These are phyloP conservation scores for Halichoeres trimaculatus DNA, from an alignment of 2,113 vertebrate genomes.

Conservation along the genomic window DNA sequence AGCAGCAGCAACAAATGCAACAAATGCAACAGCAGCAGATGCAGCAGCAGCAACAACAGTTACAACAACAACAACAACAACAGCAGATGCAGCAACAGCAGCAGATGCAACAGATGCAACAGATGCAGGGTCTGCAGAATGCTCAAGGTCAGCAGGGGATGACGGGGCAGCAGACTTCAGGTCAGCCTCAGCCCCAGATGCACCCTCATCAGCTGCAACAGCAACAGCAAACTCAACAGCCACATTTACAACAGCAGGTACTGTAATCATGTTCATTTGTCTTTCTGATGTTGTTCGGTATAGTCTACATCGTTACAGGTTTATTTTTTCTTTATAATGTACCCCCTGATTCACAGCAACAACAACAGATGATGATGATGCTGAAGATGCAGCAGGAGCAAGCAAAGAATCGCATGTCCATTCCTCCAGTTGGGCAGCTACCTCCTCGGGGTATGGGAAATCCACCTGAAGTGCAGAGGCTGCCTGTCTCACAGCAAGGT, in stretches of 20 bases:
- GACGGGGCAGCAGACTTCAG: constrained; percentile 78
- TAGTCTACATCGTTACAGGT: neutral
- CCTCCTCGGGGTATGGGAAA: constrained; percentile 87
- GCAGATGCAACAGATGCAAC: constrained; percentile 81
- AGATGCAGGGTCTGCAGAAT: constrained; percentile 82
- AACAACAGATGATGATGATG: constrained; percentile 97
- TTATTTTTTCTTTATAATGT: neutral
- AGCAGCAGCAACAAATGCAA: constrained; percentile 71
- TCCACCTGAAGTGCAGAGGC: constrained; percentile 88
- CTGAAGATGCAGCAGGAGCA: constrained; percentile 95
- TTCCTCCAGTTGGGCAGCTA: constrained; percentile 88
- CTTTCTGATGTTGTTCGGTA: constrained; percentile 28
- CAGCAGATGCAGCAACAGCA: constrained; percentile 77
- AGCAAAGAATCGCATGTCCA: constrained; percentile 87
- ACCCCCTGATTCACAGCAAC: constrained; percentile 76
- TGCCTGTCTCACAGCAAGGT: constrained; percentile 89
- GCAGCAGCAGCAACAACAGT: constrained; percentile 77
- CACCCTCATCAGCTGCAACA: constrained; percentile 88
- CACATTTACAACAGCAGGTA: constrained; percentile 82
- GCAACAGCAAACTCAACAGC: constrained; percentile 86
- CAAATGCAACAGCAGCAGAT: constrained; percentile 74
- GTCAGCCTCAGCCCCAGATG: constrained; percentile 83
- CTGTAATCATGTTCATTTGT: constrained; percentile 14
- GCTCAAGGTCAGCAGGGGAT: constrained; percentile 88
- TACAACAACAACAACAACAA: constrained; percentile 66